phyloP scores from a whole-genome alignment of 1,140 invertebrate genomes.

The Scaptodrosophila lebanonensis region DNA sequence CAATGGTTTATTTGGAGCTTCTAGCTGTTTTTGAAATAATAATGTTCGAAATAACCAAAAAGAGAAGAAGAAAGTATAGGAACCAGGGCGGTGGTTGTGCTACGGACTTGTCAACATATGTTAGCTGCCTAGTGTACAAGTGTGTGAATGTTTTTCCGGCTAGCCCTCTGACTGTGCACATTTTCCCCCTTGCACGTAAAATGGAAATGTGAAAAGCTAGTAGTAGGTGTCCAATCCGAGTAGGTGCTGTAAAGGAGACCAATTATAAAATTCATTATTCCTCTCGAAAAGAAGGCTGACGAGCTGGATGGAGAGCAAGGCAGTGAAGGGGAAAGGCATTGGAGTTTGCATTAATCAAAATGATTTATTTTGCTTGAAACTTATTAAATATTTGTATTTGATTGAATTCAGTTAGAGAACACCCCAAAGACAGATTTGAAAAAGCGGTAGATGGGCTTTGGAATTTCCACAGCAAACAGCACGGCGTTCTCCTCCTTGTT shows the following conservation, averaged over 20 bases:
- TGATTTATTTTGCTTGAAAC: slow-evolving; percentile 1
- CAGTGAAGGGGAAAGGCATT: too few species aligned
- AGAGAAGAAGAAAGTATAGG: too few species aligned
- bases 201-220: slow-evolving; percentile 24
- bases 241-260: slow-evolving; percentile 55
- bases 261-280: slow-evolving; percentile 74
- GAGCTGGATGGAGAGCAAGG: too few species aligned
- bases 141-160: too few species aligned
- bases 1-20: too few species aligned
- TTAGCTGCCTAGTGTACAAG: too few species aligned
- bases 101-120: too few species aligned
- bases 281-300: too few species aligned
- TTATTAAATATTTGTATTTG: neutral
- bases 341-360: neutral
- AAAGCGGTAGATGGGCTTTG: slow-evolving; percentile 59
- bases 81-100: too few species aligned
- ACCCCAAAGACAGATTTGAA: slow-evolving; percentile 54
- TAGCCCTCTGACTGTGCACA: slow-evolving; percentile 24
- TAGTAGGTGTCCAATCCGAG: slow-evolving; percentile 3
- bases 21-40: too few species aligned
- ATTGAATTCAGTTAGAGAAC: slow-evolving; percentile 33
- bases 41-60: too few species aligned
- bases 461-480: slow-evolving; percentile 57
- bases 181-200: slow-evolving; percentile 44
- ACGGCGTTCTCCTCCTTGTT: slow-evolving; percentile 44